Conservation (phyloP, 2,888 invertebrate species). For the Tyria jacobaeae region DNA sequence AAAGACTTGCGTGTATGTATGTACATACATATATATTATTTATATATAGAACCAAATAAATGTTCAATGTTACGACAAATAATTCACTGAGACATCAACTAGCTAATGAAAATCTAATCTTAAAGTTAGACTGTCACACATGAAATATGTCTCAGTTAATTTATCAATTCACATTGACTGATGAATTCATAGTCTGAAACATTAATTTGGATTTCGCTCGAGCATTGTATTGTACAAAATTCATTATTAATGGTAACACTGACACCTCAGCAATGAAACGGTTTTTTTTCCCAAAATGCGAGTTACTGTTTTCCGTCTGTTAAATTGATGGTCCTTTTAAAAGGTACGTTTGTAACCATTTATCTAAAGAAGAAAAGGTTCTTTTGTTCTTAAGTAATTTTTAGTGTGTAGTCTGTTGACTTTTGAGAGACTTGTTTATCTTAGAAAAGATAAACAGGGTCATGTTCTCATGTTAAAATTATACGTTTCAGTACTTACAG, state of each 20-base stretch:
- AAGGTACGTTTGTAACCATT: conserved; percentile 12
- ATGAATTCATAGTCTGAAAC: conserved; percentile 44
- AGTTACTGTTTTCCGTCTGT: conserved; percentile 35
- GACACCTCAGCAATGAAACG: conserved; percentile 46
- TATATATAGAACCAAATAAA: too few species aligned
- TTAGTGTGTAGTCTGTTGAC: conserved; percentile 4
- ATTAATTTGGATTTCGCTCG: conserved; percentile 49
- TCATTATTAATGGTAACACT: conserved; percentile 50
- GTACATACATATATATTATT: too few species aligned
- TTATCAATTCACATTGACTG: conserved; percentile 26
- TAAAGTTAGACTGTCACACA: conserved; percentile 4
- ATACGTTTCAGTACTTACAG: neutral
- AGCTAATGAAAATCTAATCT: conserved; percentile 18
- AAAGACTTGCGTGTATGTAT: too few species aligned
- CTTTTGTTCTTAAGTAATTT: conserved; percentile 5
- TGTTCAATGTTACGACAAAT: neutral
- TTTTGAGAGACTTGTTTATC: neutral
- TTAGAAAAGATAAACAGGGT: neutral
- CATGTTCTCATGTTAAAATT: neutral
- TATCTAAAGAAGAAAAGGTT: conserved; percentile 9
- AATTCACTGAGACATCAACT: neutral
- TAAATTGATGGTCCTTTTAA: conserved; percentile 41
- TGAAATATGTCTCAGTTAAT: conserved; percentile 11
- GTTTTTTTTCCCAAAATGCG: conserved; percentile 31
- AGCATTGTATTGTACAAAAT: conserved; percentile 39